phyloP scores from a whole-genome alignment of 2,888 invertebrate species.

The Agonopterix subpropinquella region DNA sequence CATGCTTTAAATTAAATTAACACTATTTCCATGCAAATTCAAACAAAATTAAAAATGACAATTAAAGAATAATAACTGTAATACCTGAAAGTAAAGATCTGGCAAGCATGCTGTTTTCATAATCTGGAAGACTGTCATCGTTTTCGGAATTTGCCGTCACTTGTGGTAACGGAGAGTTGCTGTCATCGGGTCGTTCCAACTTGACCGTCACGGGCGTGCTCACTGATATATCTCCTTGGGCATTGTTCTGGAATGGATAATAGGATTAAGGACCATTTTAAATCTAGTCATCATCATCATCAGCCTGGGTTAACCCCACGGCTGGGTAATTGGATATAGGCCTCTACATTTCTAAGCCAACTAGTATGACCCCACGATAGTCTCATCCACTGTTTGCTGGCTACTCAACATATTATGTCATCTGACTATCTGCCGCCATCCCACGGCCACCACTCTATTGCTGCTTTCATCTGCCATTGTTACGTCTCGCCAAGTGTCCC shows the following conservation, averaged over 20 bases:
- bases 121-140: conserved; percentile 67
- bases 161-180: conserved; percentile 39
- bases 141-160: conserved; percentile 48
- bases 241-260: conserved; percentile 24
- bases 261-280: neutral
- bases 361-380: too few relatives aligned
- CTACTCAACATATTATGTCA: too few relatives aligned
- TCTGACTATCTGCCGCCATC: too few relatives aligned
- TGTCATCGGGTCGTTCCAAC: conserved; percentile 56
- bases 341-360: too few relatives aligned
- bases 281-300: too few relatives aligned
- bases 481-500: too few relatives aligned
- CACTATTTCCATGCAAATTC: neutral
- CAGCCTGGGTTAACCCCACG: too few relatives aligned
- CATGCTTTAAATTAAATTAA: too few relatives aligned
- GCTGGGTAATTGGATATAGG: too few relatives aligned
- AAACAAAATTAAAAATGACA: neutral
- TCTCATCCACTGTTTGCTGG: too few relatives aligned
- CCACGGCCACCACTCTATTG: too few relatives aligned
- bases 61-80: conserved; percentile 1
- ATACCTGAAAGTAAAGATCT: conserved; percentile 67
- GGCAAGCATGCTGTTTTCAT: conserved; percentile 73
- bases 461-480: too few relatives aligned
- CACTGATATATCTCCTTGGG: conserved; percentile 35
- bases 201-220: conserved; percentile 55